phyloP scores from a whole-genome alignment of 2,888 invertebrate genomes.

The Gisinianus flammeolus region DNA sequence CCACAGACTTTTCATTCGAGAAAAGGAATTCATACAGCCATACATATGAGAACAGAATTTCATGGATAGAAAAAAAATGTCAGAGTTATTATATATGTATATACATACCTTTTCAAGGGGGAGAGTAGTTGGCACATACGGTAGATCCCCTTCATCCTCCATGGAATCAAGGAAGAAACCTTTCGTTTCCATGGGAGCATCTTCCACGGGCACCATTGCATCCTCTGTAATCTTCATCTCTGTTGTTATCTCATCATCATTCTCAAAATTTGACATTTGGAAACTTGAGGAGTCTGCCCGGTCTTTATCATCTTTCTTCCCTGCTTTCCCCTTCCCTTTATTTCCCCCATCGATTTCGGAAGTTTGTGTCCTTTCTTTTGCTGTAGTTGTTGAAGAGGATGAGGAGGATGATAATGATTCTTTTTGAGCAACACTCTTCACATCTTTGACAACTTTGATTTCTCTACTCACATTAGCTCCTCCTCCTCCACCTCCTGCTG shows the following conservation, averaged over 20 bases:
- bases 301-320: constrained; percentile 47
- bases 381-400: not conserved
- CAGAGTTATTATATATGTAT: not conserved
- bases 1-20: constrained; percentile 75
- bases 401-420: not conserved
- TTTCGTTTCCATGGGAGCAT: constrained; percentile 74
- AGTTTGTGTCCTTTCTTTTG: not conserved
- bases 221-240: constrained; percentile 58
- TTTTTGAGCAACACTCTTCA: constrained; percentile 9
- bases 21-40: too few relatives aligned
- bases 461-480: not conserved
- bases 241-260: constrained; percentile 61
- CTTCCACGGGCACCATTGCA: constrained; percentile 66
- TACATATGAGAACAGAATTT: not conserved
- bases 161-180: constrained; percentile 75
- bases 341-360: constrained; percentile 46
- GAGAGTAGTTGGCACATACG: constrained; percentile 87
- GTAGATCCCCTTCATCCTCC: constrained; percentile 72
- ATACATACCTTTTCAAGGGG: constrained; percentile 70
- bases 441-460: not conserved
- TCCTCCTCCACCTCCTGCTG: not conserved
- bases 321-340: constrained; percentile 39
- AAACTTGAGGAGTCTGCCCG: not conserved
- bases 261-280: constrained; percentile 40
- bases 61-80: not conserved